Percentiles rank a stretch among this genome's conserved stretches.
Evolutionary conservation across 2,113 vertebrate species (phyloP).

Genomic region (Herpetotheres cachinnans): DNA sequence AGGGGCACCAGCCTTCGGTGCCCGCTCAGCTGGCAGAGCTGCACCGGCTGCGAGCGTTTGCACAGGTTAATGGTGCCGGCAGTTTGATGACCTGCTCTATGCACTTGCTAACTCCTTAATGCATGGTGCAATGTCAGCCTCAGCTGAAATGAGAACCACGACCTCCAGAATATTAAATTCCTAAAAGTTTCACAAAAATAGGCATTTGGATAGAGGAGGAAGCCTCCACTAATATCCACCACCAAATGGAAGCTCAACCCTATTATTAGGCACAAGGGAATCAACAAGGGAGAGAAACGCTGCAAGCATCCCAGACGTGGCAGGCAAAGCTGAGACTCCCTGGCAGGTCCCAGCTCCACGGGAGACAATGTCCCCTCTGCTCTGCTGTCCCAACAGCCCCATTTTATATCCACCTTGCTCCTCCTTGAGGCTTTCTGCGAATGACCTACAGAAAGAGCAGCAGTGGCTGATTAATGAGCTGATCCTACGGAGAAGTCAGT

Average conservation of each 20-base stretch:
- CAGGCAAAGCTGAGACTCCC: background rate
- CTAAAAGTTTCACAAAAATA: background rate
- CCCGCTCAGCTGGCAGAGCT: background rate
- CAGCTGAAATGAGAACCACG: background rate
- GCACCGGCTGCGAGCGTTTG: background rate
- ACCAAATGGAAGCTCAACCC: background rate
- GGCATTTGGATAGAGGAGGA: background rate
- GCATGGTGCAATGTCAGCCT: accelerated
- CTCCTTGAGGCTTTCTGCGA: background rate
- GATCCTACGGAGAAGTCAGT: background rate
- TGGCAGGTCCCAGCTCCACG: background rate
- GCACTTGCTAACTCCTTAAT: background rate
- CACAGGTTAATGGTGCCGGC: no score
- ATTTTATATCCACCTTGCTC: background rate
- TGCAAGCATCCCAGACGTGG: background rate
- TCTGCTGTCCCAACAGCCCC: background rate
- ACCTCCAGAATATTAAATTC: background rate
- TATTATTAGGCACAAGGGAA: background rate
- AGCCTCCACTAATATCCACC: background rate
- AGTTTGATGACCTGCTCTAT: background rate
- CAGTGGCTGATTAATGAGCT: background rate
- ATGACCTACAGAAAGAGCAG: background rate
- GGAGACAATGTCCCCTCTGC: background rate
- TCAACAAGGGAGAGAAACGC: background rate
- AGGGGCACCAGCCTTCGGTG: background rate